Percentiles rank a stretch among this genome's conserved stretches.
Evolutionary conservation across 2,113 vertebrate species (phyloP).

Genomic region (Epinephelus lanceolatus): DNA sequence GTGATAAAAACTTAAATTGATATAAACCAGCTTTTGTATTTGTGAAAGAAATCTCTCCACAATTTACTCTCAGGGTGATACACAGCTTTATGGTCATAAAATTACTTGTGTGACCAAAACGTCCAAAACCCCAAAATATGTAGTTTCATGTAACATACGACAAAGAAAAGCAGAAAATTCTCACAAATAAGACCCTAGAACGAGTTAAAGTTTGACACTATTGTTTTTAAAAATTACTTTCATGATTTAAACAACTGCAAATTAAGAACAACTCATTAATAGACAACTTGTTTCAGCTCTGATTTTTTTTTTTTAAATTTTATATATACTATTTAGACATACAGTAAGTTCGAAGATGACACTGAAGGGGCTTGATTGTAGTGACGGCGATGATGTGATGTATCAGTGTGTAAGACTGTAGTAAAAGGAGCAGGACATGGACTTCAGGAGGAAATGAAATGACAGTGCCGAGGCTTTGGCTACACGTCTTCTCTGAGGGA

Average conservation of each 20-base stretch:
- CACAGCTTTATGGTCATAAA: neutral
- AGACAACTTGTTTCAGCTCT: neutral
- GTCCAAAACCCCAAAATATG: neutral
- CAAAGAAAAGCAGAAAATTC: neutral
- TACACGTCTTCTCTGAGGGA: constrained; percentile 32
- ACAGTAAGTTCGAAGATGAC: neutral
- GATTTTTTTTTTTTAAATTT: neutral
- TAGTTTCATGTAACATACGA: neutral
- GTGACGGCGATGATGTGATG: neutral
- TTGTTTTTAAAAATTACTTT: neutral
- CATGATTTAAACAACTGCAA: neutral
- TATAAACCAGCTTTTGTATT: neutral
- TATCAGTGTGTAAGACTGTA: neutral
- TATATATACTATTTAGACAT: no score
- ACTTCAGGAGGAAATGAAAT: constrained; percentile 41
- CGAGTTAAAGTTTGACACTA: neutral
- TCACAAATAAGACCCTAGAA: neutral
- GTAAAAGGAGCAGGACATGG: constrained; percentile 3
- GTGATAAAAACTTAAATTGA: neutral
- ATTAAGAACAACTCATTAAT: neutral
- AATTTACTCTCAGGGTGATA: neutral
- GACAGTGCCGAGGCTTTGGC: constrained; percentile 9
- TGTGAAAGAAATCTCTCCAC: neutral
- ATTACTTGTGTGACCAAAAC: neutral
- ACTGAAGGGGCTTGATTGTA: neutral